phyloP scores from a whole-genome alignment of 2,888 invertebrate species.

The Mystacides longicornis region DNA sequence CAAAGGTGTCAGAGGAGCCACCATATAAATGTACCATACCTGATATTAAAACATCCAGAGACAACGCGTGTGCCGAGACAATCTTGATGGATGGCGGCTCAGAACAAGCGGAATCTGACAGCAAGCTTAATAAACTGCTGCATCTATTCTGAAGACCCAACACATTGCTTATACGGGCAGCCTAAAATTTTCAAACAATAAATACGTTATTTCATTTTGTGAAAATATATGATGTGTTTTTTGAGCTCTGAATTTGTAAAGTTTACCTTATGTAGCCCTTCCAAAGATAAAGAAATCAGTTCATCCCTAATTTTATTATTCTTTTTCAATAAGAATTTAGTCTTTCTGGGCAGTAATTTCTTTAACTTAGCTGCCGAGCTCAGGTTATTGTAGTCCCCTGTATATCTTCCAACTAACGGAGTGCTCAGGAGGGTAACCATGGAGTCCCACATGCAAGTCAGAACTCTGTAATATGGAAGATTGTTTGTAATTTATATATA shows the following conservation, averaged over 20 bases:
- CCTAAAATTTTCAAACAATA: slow-evolving; percentile 38
- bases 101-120: slow-evolving; percentile 86
- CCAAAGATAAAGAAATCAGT: slow-evolving; percentile 76
- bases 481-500: too few relatives aligned
- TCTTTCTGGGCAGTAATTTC: slow-evolving; percentile 51
- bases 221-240: neutral
- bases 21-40: slow-evolving; percentile 38
- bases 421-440: slow-evolving; percentile 83
- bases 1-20: too few relatives aligned
- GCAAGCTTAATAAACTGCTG: slow-evolving; percentile 77
- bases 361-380: slow-evolving; percentile 35
- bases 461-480: slow-evolving; percentile 46
- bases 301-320: slow-evolving; percentile 66
- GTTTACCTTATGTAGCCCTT: slow-evolving; percentile 75
- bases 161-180: slow-evolving; percentile 82
- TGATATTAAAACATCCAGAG: slow-evolving; percentile 83
- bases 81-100: slow-evolving; percentile 68
- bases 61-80: slow-evolving; percentile 82
- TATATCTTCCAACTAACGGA: slow-evolving; percentile 52
- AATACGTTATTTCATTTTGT: neutral
- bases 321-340: slow-evolving; percentile 42
- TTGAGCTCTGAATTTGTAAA: neutral
- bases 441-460: slow-evolving; percentile 89
- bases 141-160: slow-evolving; percentile 84
- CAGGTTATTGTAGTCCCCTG: slow-evolving; percentile 28